A percentile compares a stretch with the other conserved stretches of the same genome.
phyloP scores from a whole-genome alignment of 2,797 vertebrate species.

The Paedocypris micromegethes region DNA sequence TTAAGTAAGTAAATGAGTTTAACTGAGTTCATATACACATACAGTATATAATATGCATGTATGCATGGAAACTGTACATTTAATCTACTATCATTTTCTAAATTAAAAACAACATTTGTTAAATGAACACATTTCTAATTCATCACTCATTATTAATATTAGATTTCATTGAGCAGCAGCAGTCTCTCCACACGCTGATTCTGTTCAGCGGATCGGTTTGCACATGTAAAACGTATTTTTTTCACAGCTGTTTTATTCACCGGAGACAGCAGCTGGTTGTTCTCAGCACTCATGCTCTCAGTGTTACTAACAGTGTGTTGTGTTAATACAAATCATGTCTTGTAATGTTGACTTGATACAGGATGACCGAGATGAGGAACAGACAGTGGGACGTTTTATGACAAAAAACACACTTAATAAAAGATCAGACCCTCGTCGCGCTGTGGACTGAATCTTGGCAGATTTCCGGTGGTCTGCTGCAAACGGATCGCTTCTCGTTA shows the following conservation, averaged over 20 bases:
- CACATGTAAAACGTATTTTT: too few species aligned
- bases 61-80: too few species aligned
- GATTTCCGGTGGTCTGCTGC: constrained; percentile 33
- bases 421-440: constrained; percentile 33
- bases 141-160: too few species aligned
- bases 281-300: constrained; percentile 17
- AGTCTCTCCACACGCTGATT: too few species aligned
- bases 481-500: constrained; percentile 32
- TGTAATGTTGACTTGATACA: constrained; percentile 27
- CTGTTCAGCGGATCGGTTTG: not conserved
- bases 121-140: too few species aligned
- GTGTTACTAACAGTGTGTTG: constrained; percentile 21
- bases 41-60: too few species aligned
- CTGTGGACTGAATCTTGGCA: constrained; percentile 41
- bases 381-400: constrained; percentile 35
- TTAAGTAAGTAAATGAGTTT: too few species aligned
- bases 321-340: constrained; percentile 27
- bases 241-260: constrained; percentile 24
- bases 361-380: constrained; percentile 39
- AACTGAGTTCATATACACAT: too few species aligned
- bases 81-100: too few species aligned
- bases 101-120: too few species aligned
- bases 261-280: constrained; percentile 15
- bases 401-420: constrained; percentile 41
- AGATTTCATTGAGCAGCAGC: too few species aligned